Conservation (phyloP, 2,797 vertebrate genomes). For the Falco peregrinus region DNA sequence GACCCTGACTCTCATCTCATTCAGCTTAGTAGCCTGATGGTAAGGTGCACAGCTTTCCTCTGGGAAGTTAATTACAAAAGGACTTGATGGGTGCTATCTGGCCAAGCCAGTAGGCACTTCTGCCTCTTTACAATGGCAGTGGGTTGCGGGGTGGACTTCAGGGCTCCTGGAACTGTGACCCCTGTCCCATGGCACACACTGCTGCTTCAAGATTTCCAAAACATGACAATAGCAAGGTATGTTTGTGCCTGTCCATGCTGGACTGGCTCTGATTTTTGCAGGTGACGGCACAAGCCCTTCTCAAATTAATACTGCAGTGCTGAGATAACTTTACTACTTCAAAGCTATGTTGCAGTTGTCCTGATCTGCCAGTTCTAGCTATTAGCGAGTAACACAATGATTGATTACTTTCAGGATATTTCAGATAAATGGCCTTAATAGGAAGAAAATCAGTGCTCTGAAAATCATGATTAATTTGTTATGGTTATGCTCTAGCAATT, state of each 20-base stretch:
- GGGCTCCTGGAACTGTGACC: background rate
- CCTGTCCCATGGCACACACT: background rate
- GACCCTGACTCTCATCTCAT: background rate
- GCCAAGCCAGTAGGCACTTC: background rate
- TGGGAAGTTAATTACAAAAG: background rate
- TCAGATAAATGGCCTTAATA: background rate
- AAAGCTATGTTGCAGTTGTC: background rate
- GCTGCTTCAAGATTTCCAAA: background rate
- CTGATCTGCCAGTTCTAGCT: background rate
- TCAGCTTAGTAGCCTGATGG: accelerated
- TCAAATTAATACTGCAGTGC: accelerated
- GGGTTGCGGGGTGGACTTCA: background rate
- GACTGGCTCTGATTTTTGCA: background rate
- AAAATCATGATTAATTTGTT: background rate
- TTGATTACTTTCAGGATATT: background rate
- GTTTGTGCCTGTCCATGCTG: background rate
- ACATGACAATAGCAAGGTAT: background rate
- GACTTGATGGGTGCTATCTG: background rate
- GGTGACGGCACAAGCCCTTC: background rate
- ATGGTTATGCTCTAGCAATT: background rate
- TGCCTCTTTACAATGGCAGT: background rate
- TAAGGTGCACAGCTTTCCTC: background rate
- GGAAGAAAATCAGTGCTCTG: background rate
- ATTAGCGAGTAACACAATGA: accelerated
- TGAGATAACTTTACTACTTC: background rate